These are phyloP conservation scores for Mamestra brassicae DNA, from an alignment of 2,888 invertebrate genomes.

Conservation along the genomic window DNA sequence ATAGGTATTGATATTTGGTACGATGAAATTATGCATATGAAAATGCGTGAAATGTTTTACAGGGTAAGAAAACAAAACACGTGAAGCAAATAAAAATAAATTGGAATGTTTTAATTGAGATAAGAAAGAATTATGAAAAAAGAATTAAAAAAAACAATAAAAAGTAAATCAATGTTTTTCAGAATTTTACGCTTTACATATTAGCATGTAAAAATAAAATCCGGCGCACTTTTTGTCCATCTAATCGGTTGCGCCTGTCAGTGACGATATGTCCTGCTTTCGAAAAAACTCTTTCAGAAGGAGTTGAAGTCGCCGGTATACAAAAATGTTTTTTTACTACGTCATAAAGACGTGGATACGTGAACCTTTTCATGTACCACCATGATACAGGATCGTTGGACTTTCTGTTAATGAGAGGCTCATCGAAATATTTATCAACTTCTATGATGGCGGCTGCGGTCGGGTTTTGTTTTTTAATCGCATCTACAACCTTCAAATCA, in stretches of 20 bases:
- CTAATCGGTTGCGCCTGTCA: slow-evolving; percentile 22
- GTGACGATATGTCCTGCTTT: slow-evolving; percentile 15
- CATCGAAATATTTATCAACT: slow-evolving; percentile 22
- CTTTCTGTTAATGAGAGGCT: slow-evolving; percentile 14
- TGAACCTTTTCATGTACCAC: slow-evolving; percentile 1
- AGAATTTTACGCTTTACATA: slow-evolving; percentile 3
- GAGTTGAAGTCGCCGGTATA: neutral
- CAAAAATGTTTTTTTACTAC: slow-evolving; percentile 7
- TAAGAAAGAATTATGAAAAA: neutral
- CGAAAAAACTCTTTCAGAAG: slow-evolving; percentile 24
- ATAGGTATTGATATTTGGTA: neutral
- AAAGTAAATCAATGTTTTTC: neutral
- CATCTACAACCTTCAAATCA: slow-evolving; percentile 7
- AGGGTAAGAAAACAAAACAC: neutral
- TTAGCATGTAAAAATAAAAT: slow-evolving; percentile 10
- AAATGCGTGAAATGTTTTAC: neutral
- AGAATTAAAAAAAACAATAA: neutral
- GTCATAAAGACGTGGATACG: slow-evolving; percentile 3
- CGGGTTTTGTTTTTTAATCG: slow-evolving; percentile 1
- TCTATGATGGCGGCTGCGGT: slow-evolving; percentile 11
- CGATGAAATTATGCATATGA: neutral
- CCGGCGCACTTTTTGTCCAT: slow-evolving; percentile 6
- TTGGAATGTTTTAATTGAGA: neutral
- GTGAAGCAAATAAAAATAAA: neutral
- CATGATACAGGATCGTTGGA: slow-evolving; percentile 8